Percentiles rank a stretch among this genome's conserved stretches.
These are phyloP conservation scores for Yoshiicerus persimilis DNA, from an alignment of 1,140 invertebrate genomes.

Conservation along the genomic window DNA sequence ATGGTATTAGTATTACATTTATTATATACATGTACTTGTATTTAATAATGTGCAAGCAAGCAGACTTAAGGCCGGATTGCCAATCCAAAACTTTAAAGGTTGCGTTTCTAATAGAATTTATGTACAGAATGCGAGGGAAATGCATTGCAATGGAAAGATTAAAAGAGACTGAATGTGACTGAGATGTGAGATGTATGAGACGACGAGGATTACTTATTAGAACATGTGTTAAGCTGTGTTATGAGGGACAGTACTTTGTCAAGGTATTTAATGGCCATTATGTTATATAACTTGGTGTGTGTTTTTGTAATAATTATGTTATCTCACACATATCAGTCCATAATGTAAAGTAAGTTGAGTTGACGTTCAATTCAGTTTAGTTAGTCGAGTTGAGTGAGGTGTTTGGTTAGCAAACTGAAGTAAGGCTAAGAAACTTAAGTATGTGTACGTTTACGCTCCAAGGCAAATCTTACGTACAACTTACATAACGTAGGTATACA, in stretches of 20 bases:
- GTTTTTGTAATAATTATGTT: conserved; percentile 12
- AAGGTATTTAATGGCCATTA: conserved; percentile 16
- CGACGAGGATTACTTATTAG: neutral
- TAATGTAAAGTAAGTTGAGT: conserved; percentile 4
- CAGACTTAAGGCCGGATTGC: conserved; percentile 7
- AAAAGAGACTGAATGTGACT: neutral
- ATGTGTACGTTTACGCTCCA: conserved; percentile 4
- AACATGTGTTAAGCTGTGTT: conserved; percentile 1
- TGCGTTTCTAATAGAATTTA: neutral
- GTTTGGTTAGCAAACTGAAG: conserved; percentile 11
- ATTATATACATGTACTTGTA: neutral
- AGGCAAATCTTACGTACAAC: neutral
- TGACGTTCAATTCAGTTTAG: neutral
- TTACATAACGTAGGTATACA: neutral
- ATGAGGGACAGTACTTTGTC: conserved; percentile 18
- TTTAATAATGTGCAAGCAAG: neutral
- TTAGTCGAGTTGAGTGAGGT: neutral
- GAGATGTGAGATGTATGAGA: neutral
- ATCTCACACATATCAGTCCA: conserved; percentile 16
- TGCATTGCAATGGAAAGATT: neutral
- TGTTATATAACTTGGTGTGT: conserved; percentile 17
- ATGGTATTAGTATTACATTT: neutral
- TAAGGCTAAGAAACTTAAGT: conserved; percentile 19
- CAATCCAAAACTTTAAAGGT: neutral
- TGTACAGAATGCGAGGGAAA: neutral